Percentiles rank a stretch among this genome's conserved stretches.
Evolutionary conservation across 2,113 vertebrate genomes (phyloP).

Genomic region (Beaufortia kweichowensis): DNA sequence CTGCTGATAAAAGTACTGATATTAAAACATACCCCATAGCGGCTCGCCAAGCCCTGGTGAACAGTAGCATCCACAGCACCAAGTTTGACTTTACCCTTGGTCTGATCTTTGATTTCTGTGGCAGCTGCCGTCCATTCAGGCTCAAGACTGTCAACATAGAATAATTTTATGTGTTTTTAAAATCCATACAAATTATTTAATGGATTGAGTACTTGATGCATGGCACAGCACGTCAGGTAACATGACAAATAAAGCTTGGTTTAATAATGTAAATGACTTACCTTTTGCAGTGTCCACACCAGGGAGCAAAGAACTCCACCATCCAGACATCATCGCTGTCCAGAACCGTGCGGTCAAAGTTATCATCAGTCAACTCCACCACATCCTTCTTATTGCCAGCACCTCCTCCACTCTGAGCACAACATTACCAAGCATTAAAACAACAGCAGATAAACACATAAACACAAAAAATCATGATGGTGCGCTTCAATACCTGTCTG

Average conservation of each 20-base stretch:
- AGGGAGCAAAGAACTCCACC: slow-evolving; percentile 97
- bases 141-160: slow-evolving; percentile 77
- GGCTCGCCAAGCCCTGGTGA: slow-evolving; percentile 80
- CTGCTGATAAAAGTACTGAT: not conserved
- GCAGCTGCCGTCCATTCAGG: slow-evolving; percentile 95
- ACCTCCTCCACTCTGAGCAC: slow-evolving; percentile 69
- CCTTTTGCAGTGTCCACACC: slow-evolving; percentile 99
- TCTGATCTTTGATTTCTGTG: slow-evolving; percentile 87
- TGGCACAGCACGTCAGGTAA: not conserved
- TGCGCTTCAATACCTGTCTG: slow-evolving; percentile 77
- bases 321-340: slow-evolving; percentile 85
- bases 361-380: slow-evolving; percentile 91
- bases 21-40: slow-evolving; percentile 79
- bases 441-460: not conserved
- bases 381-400: slow-evolving; percentile 80
- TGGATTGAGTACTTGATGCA: not conserved
- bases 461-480: not conserved
- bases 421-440: slow-evolving; percentile 13
- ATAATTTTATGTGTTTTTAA: not conserved
- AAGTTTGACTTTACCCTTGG: slow-evolving; percentile 90
- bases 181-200: too few species aligned
- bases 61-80: slow-evolving; percentile 91
- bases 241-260: too few species aligned
- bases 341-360: slow-evolving; percentile 85
- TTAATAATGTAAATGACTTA: slow-evolving; percentile 66